Base-by-base conservation (phyloP, 2,888 invertebrate genomes). In the Melipona bicolor region DNA sequence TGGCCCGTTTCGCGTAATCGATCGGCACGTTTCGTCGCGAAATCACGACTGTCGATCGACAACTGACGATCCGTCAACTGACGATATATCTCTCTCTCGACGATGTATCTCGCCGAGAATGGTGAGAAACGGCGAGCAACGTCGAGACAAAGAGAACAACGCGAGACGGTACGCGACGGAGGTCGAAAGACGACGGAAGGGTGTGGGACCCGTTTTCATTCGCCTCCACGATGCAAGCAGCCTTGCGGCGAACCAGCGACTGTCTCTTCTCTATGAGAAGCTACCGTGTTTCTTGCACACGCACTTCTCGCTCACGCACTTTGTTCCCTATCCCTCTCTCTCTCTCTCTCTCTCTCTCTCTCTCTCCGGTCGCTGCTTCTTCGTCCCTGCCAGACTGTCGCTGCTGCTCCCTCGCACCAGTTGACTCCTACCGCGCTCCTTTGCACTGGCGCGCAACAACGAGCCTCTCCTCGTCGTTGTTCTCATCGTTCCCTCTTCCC, bases 181-280 rank as follows among this genome's bases (percentile, higher is more conserved):
- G 15, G 43, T 50, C 13, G 61, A 76, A 36, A 36, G 36, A n/a
- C 32, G 69, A 52, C 43, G 43, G 43, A 43, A 79, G 80, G 76
- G 70, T 83, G 83, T 67, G 78, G 79, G 69, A 67, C 50, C 73
- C 32, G 52, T 76, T 77, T 77, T 81, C 88, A 84, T 83, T 67
- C 85, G 86, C 68, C 74, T 75, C 88, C 68, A 68, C 90, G 92
- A 93, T 88, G 89, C 86, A 89, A 88, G 67, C 91, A 89, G 88
- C 83, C 86, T 90, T 90, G 88, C 91, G 89, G 90, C 90, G 81
- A 88, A 77, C 83, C 90, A 89, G 81, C 93, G 90, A 93, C 92
- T 93, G 93, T 91, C 90, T 89, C 87, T 79, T 85, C 89, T 81
- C 86, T 83, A 87, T 80, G 86, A 87, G 89, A 88, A 91, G 89